phyloP scores from a whole-genome alignment of 2,888 invertebrate genomes.

The Morpho helenor region DNA sequence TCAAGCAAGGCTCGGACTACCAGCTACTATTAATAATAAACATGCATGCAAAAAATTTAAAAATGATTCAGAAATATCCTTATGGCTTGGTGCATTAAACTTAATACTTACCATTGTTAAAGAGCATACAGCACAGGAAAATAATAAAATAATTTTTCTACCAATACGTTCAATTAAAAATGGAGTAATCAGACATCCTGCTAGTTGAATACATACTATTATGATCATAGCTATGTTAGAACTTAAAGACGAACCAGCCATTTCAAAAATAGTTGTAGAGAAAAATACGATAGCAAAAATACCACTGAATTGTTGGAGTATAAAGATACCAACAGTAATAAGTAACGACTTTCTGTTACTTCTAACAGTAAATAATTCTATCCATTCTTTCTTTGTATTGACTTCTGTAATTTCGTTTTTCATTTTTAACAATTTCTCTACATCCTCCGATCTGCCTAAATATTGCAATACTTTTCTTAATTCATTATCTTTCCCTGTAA shows the following conservation, averaged over 20 bases:
- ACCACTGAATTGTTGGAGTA: conserved; percentile 29
- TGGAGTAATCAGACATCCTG: conserved; percentile 14
- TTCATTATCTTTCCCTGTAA: no score
- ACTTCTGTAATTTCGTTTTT: no score
- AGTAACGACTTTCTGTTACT: conserved; percentile 43
- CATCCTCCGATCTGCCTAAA: no score
- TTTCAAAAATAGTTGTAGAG: conserved; percentile 22
- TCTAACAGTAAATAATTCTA: conserved; percentile 38
- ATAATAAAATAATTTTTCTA: conserved; percentile 15
- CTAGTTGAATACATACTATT: conserved; percentile 21
- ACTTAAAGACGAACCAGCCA: conserved; percentile 21
- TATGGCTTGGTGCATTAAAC: no score
- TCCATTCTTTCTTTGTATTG: no score
- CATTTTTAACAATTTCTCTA: no score
- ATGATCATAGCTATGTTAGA: conserved; percentile 21
- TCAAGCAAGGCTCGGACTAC: no score
- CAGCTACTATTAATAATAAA: no score
- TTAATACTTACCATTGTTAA: conserved; percentile 21
- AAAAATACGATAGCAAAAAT: conserved; percentile 20
- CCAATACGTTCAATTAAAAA: conserved; percentile 21
- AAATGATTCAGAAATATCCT: neutral
- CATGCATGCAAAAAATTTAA: no score
- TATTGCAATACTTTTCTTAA: no score
- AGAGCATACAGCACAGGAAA: conserved; percentile 18
- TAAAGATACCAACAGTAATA: conserved; percentile 36